Evolutionary conservation across 2,113 vertebrate genomes (phyloP).

Genomic region (Etheostoma spectabile): DNA sequence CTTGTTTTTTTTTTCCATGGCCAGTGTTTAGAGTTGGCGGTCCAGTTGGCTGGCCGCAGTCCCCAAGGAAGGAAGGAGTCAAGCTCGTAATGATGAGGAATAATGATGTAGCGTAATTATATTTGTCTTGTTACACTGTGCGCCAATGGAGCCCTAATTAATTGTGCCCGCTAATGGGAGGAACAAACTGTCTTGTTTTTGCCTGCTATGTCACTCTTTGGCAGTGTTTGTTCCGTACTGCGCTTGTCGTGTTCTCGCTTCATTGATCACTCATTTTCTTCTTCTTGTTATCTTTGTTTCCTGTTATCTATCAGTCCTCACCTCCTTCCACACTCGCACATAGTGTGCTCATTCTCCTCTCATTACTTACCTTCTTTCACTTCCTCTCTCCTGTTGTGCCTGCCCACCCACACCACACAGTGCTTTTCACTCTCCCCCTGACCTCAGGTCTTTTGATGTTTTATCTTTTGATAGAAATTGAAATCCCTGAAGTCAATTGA

Average conservation of each 20-base stretch:
- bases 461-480: conserved; percentile 27
- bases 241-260: not conserved
- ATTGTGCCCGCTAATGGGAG: conserved; percentile 57
- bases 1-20: conserved; percentile 15
- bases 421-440: conserved; percentile 16
- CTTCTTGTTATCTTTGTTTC: conserved; percentile 17
- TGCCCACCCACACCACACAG: not conserved
- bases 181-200: conserved; percentile 55
- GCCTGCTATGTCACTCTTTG: conserved; percentile 39
- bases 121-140: conserved; percentile 66
- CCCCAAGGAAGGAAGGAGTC: conserved; percentile 40
- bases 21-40: conserved; percentile 35
- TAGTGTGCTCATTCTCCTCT: not conserved
- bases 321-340: not conserved
- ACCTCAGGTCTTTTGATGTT: conserved; percentile 19
- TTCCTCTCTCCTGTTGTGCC: not conserved
- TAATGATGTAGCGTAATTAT: conserved; percentile 69
- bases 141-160: conserved; percentile 61
- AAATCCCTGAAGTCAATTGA: conserved; percentile 38
- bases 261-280: conserved; percentile 29
- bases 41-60: conserved; percentile 40
- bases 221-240: conserved; percentile 17
- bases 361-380: conserved; percentile 1
- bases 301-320: conserved; percentile 14
- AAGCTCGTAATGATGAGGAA: conserved; percentile 53